phyloP scores from a whole-genome alignment of 2,888 invertebrate species.

The Harpalus rubripes region DNA sequence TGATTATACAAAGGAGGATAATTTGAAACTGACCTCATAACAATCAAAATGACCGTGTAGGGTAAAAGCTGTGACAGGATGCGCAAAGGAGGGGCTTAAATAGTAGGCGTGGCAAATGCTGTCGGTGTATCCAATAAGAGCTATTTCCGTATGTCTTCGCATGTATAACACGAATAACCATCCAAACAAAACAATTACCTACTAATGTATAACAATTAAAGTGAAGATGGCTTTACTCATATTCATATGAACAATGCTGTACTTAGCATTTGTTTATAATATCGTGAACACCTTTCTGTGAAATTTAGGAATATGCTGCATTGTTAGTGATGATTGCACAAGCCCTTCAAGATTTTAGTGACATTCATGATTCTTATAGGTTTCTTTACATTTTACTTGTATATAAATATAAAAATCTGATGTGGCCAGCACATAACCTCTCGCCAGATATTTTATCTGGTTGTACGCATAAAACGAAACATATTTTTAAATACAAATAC shows the following conservation, averaged over 20 bases:
- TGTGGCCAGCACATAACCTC: too few species aligned
- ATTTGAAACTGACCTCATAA: constrained; percentile 57
- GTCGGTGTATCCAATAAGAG: constrained; percentile 53
- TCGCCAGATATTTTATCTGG: too few species aligned
- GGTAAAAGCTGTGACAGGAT: constrained; percentile 17
- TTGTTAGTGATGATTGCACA: too few species aligned
- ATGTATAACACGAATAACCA: constrained; percentile 26
- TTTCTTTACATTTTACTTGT: too few species aligned
- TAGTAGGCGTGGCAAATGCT: constrained; percentile 43
- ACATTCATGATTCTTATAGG: too few species aligned
- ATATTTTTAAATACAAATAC: too few species aligned
- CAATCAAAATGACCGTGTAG: constrained; percentile 33
- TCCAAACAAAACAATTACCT: constrained; percentile 29
- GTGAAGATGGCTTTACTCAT: constrained; percentile 18
- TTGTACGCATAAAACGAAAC: too few species aligned
- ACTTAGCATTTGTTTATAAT: background rate
- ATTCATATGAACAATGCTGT: background rate
- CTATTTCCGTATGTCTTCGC: constrained; percentile 33
- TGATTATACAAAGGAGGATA: constrained; percentile 29
- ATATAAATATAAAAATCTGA: too few species aligned
- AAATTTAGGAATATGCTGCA: too few species aligned
- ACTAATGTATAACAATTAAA: constrained; percentile 29
- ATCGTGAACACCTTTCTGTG: too few species aligned
- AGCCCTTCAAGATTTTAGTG: too few species aligned
- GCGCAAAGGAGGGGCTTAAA: constrained; percentile 51